Base-by-base conservation (phyloP, 1,140 invertebrate genomes). In the Drosophila tropicalis region DNA sequence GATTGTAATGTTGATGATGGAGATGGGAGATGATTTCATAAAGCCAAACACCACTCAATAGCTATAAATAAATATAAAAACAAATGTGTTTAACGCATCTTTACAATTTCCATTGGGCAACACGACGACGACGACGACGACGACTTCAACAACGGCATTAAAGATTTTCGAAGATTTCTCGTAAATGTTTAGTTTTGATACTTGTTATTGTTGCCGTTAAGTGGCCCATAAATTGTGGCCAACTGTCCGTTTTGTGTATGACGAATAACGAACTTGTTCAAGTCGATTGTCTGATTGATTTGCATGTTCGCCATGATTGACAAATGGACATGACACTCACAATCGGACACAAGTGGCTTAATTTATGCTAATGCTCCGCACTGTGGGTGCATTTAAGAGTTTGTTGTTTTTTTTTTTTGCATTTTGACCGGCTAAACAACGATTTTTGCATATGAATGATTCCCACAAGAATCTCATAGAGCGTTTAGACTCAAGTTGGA, bases 61-160 rank as follows among this genome's bases (percentile, higher is more conserved):
- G 41, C 68, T 71, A 87, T 86, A 86, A 89, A 89, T 85, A 80
- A 62, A 57, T 77, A 72, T 67, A 71, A 79, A 64, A 56, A 75
- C 77, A 82, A 87, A 79, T 81, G 64, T 83, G 76, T 62, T 82
- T 82, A 87, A 86, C 83, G 79, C 82, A 86, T 87, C 76, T 79
- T 57, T 62, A 65, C 47, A 58, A 62, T 44, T 71, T 69, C 56
- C 41, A 81, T 72, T 78, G 81, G 72, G 51, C 70, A 61, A 70
- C 66, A 36, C 36, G 65, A 54, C 72, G 69, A 32, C 61, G 63
- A 36, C 36, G 65, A 54, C 72, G 69, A 32, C 61, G 63, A 29
- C 29, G 29, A 29, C 29, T 29, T 29, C 29, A 29, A 29, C 29
- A 29, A 29, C 29, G 29, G 29, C 29, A 29, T 29, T 6, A 29